Conservation (phyloP, 2,113 vertebrate species). For the Saccopteryx bilineata region DNA sequence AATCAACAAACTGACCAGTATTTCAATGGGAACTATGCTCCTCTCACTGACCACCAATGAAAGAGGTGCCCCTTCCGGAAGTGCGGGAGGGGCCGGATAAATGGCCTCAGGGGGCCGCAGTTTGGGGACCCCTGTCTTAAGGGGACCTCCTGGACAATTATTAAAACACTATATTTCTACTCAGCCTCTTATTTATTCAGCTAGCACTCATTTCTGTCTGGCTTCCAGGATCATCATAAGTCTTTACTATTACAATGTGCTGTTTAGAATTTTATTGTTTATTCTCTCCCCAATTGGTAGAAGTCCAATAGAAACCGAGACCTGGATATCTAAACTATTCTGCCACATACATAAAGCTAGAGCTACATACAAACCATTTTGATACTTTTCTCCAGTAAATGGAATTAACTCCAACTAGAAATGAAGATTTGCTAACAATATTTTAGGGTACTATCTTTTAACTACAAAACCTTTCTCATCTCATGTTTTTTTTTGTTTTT, state of each 20-base stretch:
- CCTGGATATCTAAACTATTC: neutral
- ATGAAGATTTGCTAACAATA: slow-evolving; percentile 8
- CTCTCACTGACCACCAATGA: no score
- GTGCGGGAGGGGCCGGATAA: no score
- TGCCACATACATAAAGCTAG: neutral
- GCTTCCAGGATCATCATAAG: neutral
- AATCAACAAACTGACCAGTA: no score
- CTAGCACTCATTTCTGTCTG: neutral
- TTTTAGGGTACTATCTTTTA: neutral
- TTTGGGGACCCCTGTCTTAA: no score
- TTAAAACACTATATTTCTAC: neutral
- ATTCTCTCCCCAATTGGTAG: neutral
- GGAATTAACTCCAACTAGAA: slow-evolving; percentile 45
- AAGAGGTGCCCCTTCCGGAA: no score
- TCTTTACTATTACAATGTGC: neutral
- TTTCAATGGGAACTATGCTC: no score
- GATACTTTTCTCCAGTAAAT: neutral
- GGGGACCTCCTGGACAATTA: neutral
- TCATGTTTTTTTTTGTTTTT: no score
- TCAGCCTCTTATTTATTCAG: neutral
- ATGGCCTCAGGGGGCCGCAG: no score
- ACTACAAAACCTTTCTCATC: slow-evolving; percentile 7
- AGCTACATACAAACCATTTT: neutral
- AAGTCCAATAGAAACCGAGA: neutral
- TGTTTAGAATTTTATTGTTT: neutral